These are phyloP conservation scores for Dicycla oo DNA, from an alignment of 2,888 invertebrate species.

Conservation along the genomic window DNA sequence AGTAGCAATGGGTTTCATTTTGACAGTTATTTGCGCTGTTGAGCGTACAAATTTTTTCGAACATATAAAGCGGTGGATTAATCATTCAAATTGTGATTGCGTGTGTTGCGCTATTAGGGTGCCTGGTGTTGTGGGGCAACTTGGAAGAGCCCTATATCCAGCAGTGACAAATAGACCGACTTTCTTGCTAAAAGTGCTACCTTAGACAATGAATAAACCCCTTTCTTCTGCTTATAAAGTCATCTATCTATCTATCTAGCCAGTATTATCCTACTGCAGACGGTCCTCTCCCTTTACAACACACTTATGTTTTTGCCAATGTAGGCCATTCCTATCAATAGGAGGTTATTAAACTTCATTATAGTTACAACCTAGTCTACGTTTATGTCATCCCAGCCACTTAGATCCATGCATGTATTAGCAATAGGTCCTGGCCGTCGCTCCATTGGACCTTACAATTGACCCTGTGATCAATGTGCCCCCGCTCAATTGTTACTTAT, in stretches of 20 bases:
- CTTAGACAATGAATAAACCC: neutral
- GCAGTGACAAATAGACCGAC: neutral
- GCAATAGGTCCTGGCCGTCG: conserved; percentile 48
- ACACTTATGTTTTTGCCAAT: neutral
- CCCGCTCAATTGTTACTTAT: conserved; percentile 57
- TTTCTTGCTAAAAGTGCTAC: neutral
- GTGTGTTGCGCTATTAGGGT: too few species aligned
- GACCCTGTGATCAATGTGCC: conserved; percentile 70
- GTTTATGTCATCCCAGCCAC: conserved; percentile 9
- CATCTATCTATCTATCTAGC: neutral
- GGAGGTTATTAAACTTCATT: neutral
- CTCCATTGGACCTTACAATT: conserved; percentile 66
- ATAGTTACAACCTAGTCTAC: neutral
- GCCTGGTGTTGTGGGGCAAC: neutral
- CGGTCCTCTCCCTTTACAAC: neutral
- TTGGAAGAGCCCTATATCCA: neutral
- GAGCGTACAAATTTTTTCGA: too few species aligned
- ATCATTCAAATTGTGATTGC: too few species aligned
- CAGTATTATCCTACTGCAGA: too few species aligned
- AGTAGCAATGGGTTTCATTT: too few species aligned
- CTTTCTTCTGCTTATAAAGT: neutral
- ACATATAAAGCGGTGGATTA: too few species aligned
- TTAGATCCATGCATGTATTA: conserved; percentile 42
- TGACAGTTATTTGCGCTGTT: too few species aligned
- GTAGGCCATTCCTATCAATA: neutral